These are phyloP conservation scores for Elephantulus edwardii DNA, from an alignment of 2,113 vertebrate species.

Conservation along the genomic window DNA sequence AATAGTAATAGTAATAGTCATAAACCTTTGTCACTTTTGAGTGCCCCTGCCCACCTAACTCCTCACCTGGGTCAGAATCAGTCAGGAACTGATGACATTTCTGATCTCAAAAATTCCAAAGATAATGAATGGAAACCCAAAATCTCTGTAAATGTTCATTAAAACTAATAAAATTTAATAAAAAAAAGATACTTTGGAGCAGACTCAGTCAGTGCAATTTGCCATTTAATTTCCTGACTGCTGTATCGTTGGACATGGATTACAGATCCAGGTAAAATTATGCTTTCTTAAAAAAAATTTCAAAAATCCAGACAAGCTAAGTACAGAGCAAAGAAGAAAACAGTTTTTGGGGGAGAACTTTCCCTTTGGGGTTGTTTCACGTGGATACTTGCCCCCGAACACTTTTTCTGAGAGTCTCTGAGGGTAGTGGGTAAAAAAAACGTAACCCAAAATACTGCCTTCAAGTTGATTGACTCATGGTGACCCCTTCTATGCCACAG, in stretches of 20 bases:
- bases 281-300: too few relatives aligned
- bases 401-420: not conserved
- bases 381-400: too few relatives aligned
- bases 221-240: too few relatives aligned
- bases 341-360: not conserved
- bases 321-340: not conserved
- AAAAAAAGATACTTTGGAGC: too few relatives aligned
- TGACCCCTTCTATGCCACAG: not conserved
- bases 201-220: too few relatives aligned
- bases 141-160: too few relatives aligned
- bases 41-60: accelerated
- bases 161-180: too few relatives aligned
- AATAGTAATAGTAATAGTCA: not conserved
- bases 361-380: not conserved
- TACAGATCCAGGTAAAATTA: too few relatives aligned
- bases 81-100: not conserved
- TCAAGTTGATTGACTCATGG: not conserved
- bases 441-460: not conserved
- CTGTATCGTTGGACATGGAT: too few relatives aligned
- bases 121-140: too few relatives aligned
- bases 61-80: not conserved
- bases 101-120: not conserved
- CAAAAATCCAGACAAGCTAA: not conserved
- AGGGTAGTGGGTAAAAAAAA: not conserved
- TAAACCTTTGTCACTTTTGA: accelerated